Percentiles rank a stretch among this genome's conserved stretches.
Conservation (phyloP, 1,140 invertebrate genomes). For the Vollenhovia emeryi region DNA sequence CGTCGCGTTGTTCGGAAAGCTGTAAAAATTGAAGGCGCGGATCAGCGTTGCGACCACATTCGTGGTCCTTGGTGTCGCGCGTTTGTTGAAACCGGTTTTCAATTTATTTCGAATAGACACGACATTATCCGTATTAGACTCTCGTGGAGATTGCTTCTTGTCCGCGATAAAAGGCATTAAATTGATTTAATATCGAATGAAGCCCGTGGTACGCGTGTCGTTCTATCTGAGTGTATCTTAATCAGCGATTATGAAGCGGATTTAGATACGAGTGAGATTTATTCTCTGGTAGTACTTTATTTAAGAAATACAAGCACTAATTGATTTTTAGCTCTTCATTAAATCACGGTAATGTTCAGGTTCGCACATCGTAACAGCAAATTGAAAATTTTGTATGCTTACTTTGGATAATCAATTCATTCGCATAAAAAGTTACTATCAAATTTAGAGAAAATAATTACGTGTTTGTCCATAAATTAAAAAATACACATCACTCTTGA, state of each 20-base stretch:
- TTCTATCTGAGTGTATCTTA: constrained; percentile 33
- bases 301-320: neutral
- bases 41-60: neutral
- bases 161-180: constrained; percentile 55
- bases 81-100: constrained; percentile 44
- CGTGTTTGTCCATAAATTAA: too few species aligned
- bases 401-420: neutral
- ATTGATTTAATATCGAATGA: constrained; percentile 53
- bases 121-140: constrained; percentile 52
- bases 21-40: neutral
- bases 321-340: neutral
- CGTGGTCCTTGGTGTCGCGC: constrained; percentile 11
- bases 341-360: neutral
- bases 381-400: neutral
- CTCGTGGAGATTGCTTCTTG: constrained; percentile 34
- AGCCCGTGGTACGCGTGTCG: neutral
- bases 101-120: constrained; percentile 55
- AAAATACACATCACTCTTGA: too few species aligned
- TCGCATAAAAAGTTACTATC: neutral
- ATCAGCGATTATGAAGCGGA: constrained; percentile 24
- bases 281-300: neutral
- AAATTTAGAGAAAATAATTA: neutral
- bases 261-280: constrained; percentile 37
- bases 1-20: neutral
- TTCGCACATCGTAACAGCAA: neutral